Evolutionary conservation across 2,797 vertebrate genomes (phyloP), one percentile per base, ranked within the genome.

Genomic region (Neosilurus mollespiculum): DNA sequence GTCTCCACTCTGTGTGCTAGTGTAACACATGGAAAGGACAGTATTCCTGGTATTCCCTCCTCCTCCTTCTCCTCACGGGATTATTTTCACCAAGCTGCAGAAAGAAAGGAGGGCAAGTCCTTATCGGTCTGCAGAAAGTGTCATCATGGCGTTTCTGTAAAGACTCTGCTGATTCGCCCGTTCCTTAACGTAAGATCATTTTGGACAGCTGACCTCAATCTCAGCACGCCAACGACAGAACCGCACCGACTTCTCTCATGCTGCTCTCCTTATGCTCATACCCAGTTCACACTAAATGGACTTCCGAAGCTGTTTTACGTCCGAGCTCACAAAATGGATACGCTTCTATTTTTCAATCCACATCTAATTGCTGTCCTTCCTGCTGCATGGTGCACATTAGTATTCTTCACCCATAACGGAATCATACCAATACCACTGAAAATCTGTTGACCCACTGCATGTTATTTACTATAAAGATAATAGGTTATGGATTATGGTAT

Each of bases 171-270:
- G 94, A 95, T 93, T 93, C 81, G 91, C 89, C 86, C 89, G 93
- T 93, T 94, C 91, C 92, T 93, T 92, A 91, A 95, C 92, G 91
- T 93, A 91, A 95, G 92, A 95, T 95, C 94, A 93, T 92, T 92
- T 93, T 91, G 92, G 94, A 95, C 94, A 94, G 94, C 93, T 95
- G 94, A 95, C 94, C 94, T 94, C 90, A 89, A 95, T 95, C 93
- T 94, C 89, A 89, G 88, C 81, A 86, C 30, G 86, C 87, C 82
- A 81, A 26, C n/a, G 24, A 65, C 24, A 12, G 22, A 64, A 59
- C 75, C 24, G 34, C 4, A 58, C 51, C 12, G 22, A 9, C 12
- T 59, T 64, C 79, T 70, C 22, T 34, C 49, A 1, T 54, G 24
- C 59, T 1, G 66, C 9, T 16, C 61, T 51, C 15, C 78, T 54